Evolutionary conservation across 2,888 invertebrate species (phyloP).

Genomic region (Dermolepida albohirtum): DNA sequence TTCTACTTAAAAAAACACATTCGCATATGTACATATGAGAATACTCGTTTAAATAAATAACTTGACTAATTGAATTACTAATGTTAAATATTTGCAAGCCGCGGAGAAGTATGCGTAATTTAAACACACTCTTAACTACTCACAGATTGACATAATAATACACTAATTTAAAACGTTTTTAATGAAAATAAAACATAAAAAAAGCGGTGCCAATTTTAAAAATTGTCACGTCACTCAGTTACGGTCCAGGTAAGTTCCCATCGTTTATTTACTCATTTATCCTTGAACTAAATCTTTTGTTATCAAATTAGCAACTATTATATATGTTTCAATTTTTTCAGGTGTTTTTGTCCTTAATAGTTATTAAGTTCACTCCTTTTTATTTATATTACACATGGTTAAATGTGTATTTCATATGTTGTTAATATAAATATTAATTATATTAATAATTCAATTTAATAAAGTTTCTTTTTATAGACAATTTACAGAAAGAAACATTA

Average conservation of each 20-base stretch:
- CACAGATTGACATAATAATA: constrained; percentile 37
- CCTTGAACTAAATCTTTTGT: constrained; percentile 45
- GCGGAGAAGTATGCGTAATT: too few relatives aligned
- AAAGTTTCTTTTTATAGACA: too few relatives aligned
- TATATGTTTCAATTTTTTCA: constrained; percentile 23
- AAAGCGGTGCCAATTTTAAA: constrained; percentile 47
- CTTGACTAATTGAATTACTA: too few relatives aligned
- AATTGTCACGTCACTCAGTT: constrained; percentile 49
- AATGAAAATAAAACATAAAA: constrained; percentile 27
- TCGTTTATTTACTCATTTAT: constrained; percentile 35
- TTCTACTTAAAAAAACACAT: too few relatives aligned
- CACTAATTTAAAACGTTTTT: constrained; percentile 31
- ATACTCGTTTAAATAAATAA: too few relatives aligned
- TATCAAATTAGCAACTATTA: constrained; percentile 39
- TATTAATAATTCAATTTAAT: constrained; percentile 6
- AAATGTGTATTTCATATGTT: background rate
- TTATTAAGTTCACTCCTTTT: background rate
- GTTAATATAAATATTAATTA: too few relatives aligned
- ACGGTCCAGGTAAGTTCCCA: constrained; percentile 48
- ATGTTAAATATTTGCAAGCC: too few relatives aligned
- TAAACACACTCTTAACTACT: constrained; percentile 28
- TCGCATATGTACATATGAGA: too few relatives aligned
- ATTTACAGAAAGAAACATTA: too few relatives aligned
- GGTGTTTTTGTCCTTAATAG: constrained; percentile 5
- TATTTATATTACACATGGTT: background rate